Conservation (phyloP, 1,140 invertebrate species). For the Papilio polyxenes region DNA sequence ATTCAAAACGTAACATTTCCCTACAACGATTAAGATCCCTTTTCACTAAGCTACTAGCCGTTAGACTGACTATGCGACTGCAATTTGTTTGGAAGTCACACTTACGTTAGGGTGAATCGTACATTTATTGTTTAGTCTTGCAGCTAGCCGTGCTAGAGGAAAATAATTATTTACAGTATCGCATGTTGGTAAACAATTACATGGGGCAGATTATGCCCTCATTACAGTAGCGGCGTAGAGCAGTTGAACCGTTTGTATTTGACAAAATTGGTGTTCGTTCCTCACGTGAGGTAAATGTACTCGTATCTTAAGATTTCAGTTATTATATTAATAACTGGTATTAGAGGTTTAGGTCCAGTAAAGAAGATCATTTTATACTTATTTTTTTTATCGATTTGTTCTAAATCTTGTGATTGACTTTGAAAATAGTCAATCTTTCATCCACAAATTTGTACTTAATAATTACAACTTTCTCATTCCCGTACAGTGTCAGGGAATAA, state of each 20-base stretch:
- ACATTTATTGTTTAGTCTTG: background rate
- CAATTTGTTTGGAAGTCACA: background rate
- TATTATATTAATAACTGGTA: conserved; percentile 16
- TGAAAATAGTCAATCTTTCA: too few species aligned
- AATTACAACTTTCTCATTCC: too few species aligned
- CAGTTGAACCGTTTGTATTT: conserved; percentile 45
- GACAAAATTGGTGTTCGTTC: conserved; percentile 48
- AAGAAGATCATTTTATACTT: background rate
- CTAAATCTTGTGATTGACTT: background rate
- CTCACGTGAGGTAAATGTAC: conserved; percentile 39
- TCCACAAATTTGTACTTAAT: background rate
- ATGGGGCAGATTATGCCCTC: conserved; percentile 46
- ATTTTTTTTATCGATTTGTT: background rate
- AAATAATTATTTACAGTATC: conserved; percentile 21
- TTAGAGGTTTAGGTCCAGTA: background rate
- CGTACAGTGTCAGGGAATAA: background rate
- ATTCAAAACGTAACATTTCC: conserved; percentile 32
- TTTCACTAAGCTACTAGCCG: background rate
- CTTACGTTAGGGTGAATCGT: background rate
- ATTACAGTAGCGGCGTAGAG: conserved; percentile 44
- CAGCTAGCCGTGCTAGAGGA: background rate
- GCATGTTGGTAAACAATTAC: conserved; percentile 56
- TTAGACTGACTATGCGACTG: background rate
- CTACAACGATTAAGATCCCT: background rate
- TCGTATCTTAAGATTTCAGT: background rate